Percentiles rank a stretch among this genome's conserved stretches.
Evolutionary conservation across 2,888 invertebrate species (phyloP).

Genomic region (Euproctis similis): DNA sequence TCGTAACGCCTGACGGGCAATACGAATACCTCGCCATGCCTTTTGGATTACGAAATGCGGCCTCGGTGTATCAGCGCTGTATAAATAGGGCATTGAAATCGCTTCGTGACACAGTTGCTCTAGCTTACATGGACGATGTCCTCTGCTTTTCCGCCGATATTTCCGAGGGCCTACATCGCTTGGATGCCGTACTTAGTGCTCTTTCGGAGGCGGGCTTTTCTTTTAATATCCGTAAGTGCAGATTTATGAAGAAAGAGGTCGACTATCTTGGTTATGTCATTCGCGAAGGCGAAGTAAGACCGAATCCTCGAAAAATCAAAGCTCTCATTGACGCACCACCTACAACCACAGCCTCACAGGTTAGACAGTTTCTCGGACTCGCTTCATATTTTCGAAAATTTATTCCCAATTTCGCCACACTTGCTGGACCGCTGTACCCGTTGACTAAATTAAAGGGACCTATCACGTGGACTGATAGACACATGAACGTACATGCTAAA

Average conservation of each 20-base stretch:
- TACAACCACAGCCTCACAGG: constrained; percentile 11
- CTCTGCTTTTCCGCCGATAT: neutral
- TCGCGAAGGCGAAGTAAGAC: constrained; percentile 9
- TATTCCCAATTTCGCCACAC: constrained; percentile 2
- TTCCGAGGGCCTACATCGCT: constrained; percentile 1
- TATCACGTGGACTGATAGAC: constrained; percentile 13
- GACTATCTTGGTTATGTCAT: neutral
- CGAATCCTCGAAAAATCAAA: constrained; percentile 15
- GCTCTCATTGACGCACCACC: constrained; percentile 8
- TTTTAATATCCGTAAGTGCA: constrained; percentile 13
- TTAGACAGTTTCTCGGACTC: constrained; percentile 18
- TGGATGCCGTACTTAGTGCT: constrained; percentile 5
- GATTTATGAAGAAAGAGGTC: neutral
- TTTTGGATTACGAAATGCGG: neutral
- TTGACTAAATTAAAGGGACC: constrained; percentile 4
- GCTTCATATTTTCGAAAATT: constrained; percentile 18
- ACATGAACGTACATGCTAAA: constrained; percentile 9
- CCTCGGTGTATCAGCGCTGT: neutral
- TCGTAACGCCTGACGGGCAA: too few species aligned
- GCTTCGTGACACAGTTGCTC: neutral
- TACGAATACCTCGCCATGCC: too few species aligned
- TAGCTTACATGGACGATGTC: neutral
- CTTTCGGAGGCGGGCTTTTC: constrained; percentile 12
- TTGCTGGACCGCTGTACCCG: neutral
- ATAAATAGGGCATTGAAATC: neutral